Conservation (phyloP, 2,888 invertebrate species). For the Lasioglossum marginatum region DNA sequence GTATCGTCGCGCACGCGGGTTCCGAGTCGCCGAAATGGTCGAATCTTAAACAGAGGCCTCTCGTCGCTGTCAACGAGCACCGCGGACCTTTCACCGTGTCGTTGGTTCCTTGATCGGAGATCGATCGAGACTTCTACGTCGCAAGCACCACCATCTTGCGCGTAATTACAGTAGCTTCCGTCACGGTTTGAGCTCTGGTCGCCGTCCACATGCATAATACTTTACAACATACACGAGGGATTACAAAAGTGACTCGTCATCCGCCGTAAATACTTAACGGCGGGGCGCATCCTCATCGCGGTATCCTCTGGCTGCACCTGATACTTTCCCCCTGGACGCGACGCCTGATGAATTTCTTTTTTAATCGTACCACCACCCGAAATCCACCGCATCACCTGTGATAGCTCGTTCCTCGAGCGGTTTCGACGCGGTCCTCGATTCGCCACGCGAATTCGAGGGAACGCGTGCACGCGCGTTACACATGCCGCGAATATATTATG, state of each 20-base stretch:
- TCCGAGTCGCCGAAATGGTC: conserved; percentile 4
- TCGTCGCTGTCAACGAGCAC: conserved; percentile 27
- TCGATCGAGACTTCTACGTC: conserved; percentile 60
- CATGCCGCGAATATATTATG: conserved; percentile 63
- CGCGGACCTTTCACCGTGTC: conserved; percentile 59
- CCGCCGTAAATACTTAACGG: conserved; percentile 80
- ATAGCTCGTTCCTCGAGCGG: conserved; percentile 48
- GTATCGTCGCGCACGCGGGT: not conserved
- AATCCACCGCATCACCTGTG: conserved; percentile 70
- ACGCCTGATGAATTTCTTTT: conserved; percentile 79
- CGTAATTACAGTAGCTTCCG: conserved; percentile 75
- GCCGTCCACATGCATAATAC: conserved; percentile 73
- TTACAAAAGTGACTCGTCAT: conserved; percentile 83
- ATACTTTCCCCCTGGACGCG: conserved; percentile 74
- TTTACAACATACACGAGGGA: conserved; percentile 67
- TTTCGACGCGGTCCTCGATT: conserved; percentile 60
- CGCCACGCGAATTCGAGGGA: conserved; percentile 69
- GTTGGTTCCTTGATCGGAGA: conserved; percentile 60
- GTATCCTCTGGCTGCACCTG: conserved; percentile 78
- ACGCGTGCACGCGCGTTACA: conserved; percentile 49
- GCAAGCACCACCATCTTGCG: conserved; percentile 68
- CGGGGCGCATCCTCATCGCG: conserved; percentile 69
- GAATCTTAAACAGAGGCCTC: conserved; percentile 20
- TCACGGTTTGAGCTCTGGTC: conserved; percentile 71
- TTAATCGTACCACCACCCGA: conserved; percentile 68